Percentiles rank a stretch among this genome's conserved stretches.
Evolutionary conservation across 53 echinoderm and acorn worm species (phyloP).

Genomic region (Paracentrotus lividus): DNA sequence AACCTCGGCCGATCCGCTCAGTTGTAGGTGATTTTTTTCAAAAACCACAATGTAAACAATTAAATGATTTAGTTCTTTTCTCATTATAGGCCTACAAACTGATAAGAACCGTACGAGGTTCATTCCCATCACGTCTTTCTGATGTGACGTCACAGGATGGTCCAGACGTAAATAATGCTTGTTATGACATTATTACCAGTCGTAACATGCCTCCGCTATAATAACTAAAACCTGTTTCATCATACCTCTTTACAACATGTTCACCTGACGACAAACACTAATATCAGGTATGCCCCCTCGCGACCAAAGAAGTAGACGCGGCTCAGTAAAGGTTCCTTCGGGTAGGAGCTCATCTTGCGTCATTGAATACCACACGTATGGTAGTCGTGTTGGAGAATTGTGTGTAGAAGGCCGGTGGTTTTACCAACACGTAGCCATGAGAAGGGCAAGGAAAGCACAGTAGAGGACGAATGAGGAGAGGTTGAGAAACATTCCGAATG

Average conservation of each 20-base stretch:
- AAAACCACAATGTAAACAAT: no score
- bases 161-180: no score
- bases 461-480: neutral
- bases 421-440: conserved; percentile 2
- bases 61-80: no score
- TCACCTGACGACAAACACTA: neutral
- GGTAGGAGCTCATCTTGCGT: neutral
- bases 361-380: neutral
- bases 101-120: no score
- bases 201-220: no score
- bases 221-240: no score
- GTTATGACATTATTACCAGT: no score
- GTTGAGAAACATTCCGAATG: neutral
- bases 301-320: neutral
- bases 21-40: no score
- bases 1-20: no score
- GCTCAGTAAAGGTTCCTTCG: neutral
- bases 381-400: neutral
- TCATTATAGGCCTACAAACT: no score
- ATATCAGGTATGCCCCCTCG: neutral
- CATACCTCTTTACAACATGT: neutral
- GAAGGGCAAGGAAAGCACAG: neutral
- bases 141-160: no score
- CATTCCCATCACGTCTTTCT: no score
- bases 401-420: neutral